A percentile compares a stretch with the other conserved stretches of the same genome.
Evolutionary conservation across 2,888 invertebrate species (phyloP).

Genomic region (Leucoptera coffeella): DNA sequence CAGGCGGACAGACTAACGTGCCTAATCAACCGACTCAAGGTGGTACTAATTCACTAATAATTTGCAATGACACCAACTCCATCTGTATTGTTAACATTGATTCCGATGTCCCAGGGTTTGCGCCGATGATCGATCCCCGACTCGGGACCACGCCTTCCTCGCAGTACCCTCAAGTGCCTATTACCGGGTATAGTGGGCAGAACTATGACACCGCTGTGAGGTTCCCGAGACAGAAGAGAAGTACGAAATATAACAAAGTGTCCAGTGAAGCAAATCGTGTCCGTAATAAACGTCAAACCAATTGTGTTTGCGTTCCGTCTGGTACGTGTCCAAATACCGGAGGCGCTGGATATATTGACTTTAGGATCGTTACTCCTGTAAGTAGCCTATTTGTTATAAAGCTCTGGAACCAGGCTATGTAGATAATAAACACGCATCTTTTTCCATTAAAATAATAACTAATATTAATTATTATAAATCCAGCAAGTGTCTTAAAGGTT

Average conservation of each 20-base stretch:
- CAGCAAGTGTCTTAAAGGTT: too few species aligned
- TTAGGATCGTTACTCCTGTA: conserved; percentile 57
- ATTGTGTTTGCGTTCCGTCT: conserved; percentile 28
- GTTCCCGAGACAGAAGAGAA: conserved; percentile 24
- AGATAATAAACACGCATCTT: too few species aligned
- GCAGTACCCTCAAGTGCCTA: conserved; percentile 19
- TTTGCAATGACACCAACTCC: conserved; percentile 33
- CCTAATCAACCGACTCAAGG: conserved; percentile 9
- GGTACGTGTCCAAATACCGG: conserved; percentile 29
- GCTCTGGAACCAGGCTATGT: too few species aligned
- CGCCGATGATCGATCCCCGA: conserved; percentile 38
- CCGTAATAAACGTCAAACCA: conserved; percentile 15
- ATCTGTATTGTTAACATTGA: conserved; percentile 40
- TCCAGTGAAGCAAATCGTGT: neutral
- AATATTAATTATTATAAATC: too few species aligned
- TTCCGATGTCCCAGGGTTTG: conserved; percentile 31
- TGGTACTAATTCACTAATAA: conserved; percentile 5
- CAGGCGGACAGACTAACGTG: too few species aligned
- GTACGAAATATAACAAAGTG: neutral
- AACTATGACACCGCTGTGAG: conserved; percentile 21
- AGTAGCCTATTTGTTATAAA: too few species aligned
- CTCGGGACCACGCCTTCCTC: conserved; percentile 32
- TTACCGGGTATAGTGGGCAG: conserved; percentile 24
- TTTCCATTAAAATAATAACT: too few species aligned
- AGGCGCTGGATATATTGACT: conserved; percentile 54